Conservation (phyloP, 2,113 vertebrate genomes). For the Phoxinus phoxinus region DNA sequence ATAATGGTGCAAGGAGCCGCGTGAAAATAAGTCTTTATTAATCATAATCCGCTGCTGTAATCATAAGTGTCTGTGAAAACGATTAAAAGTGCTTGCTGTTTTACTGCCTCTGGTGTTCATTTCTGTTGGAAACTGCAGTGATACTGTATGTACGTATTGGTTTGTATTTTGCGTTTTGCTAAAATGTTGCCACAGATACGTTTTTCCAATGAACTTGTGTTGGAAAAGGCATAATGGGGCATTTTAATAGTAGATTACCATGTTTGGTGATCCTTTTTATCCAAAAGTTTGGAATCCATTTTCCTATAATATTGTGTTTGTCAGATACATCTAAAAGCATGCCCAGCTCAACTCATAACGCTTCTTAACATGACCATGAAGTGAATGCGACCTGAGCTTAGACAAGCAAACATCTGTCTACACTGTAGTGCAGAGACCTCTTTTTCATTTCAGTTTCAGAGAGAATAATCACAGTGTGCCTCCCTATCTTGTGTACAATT, state of each 20-base stretch:
- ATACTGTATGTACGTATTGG: too few relatives aligned
- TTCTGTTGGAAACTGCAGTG: too few relatives aligned
- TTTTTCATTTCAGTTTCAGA: slow-evolving; percentile 45
- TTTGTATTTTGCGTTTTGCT: too few relatives aligned
- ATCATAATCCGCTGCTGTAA: too few relatives aligned
- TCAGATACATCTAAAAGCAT: neutral
- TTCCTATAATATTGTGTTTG: neutral
- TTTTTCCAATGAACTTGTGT: too few relatives aligned
- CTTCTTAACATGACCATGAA: neutral
- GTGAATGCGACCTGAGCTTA: neutral
- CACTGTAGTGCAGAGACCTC: neutral
- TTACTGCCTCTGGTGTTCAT: too few relatives aligned
- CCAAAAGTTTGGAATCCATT: neutral
- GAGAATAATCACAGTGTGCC: slow-evolving; percentile 41
- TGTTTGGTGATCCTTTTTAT: neutral
- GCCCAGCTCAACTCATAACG: neutral
- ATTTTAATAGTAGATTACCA: neutral
- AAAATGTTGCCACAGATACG: too few relatives aligned
- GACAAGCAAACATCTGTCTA: neutral
- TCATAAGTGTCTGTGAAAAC: too few relatives aligned
- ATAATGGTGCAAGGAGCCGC: too few relatives aligned
- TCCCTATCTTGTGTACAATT: slow-evolving; percentile 30
- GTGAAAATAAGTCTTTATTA: too few relatives aligned
- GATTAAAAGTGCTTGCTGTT: too few relatives aligned
- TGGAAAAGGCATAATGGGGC: too few relatives aligned